Base-by-base conservation (phyloP, 1,140 invertebrate genomes). In the Wiebesia pumilae region DNA sequence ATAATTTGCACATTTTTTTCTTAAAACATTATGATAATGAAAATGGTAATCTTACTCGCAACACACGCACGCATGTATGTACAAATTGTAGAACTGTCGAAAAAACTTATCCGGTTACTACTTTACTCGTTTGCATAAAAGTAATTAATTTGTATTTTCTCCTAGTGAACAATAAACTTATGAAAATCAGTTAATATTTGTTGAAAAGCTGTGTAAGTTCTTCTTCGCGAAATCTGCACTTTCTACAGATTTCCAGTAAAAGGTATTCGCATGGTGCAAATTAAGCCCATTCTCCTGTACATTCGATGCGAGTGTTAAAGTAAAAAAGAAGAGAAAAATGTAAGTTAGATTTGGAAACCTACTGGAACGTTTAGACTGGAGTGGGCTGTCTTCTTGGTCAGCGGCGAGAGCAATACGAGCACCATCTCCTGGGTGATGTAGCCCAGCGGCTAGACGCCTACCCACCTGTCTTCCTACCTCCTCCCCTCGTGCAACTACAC, bases 321-420 rank as follows among this genome's bases (percentile, higher is more conserved):
- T 54, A 73, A 82, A 30, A 84, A 35, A 88, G 43, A 83, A 69
- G 38, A 79, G 83, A 87, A 86, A 89, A 90, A 89, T 89, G 90
- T 87, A 89, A 81, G 78, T 80, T 80, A 80, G 78, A 91, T 91
- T 79, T 84, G 62, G 51, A 81, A 71, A 97, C 96, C 92, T 97
- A 97, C 96, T 97, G 91, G 96, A 96, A 94, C 96, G 94, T 94
- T 97, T 96, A 90, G 95, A 96, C 93, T 96, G 96, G 84, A 97
- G 95, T 91, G 96, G 96, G 90, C 96, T 97, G 93, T 96, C 96
- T 95, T 97, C 96, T 88, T 96, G 96, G 90, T 95, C 96, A 90
- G 94, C 94, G 86, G 93, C 93, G 79, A 94, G 92, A 90, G 93
- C 92, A 90, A 94, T 93, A 89, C 93, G 92, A 92, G 94, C 91